Conservation (phyloP, 2,888 invertebrate species). For the Scaptomyza flava region DNA sequence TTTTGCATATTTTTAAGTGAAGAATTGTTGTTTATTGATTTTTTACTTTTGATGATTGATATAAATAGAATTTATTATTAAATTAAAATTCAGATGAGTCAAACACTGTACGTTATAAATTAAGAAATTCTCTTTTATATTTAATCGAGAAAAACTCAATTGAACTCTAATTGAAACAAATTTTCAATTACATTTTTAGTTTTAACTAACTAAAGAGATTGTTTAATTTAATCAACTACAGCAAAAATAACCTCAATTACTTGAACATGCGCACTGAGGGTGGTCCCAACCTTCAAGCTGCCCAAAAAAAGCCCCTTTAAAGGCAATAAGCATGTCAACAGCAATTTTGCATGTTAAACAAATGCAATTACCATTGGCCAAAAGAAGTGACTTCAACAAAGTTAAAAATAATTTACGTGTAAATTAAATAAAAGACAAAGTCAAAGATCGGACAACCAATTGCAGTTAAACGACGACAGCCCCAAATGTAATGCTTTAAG, state of each 20-base stretch:
- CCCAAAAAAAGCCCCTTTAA: conserved; percentile 34
- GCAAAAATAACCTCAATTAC: conserved; percentile 50
- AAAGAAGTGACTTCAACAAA: conserved; percentile 40
- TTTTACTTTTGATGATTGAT: background rate
- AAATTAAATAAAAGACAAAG: conserved; percentile 68
- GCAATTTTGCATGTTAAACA: conserved; percentile 69
- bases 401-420: conserved; percentile 61
- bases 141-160: background rate
- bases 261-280: conserved; percentile 32
- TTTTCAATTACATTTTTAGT: conserved; percentile 11
- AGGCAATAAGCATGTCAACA: conserved; percentile 64
- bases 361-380: conserved; percentile 61
- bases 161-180: background rate
- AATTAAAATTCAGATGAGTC: background rate
- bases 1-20: background rate
- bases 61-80: background rate
- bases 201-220: conserved; percentile 16
- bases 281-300: conserved; percentile 64
- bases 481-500: conserved; percentile 31
- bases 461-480: conserved; percentile 62
- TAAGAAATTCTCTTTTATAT: background rate
- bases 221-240: conserved; percentile 55
- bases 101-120: background rate
- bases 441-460: conserved; percentile 57
- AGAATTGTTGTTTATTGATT: conserved; percentile 5